Evolutionary conservation across 2,888 invertebrate genomes (phyloP).

Genomic region (Mesopsocus fuscifrons): DNA sequence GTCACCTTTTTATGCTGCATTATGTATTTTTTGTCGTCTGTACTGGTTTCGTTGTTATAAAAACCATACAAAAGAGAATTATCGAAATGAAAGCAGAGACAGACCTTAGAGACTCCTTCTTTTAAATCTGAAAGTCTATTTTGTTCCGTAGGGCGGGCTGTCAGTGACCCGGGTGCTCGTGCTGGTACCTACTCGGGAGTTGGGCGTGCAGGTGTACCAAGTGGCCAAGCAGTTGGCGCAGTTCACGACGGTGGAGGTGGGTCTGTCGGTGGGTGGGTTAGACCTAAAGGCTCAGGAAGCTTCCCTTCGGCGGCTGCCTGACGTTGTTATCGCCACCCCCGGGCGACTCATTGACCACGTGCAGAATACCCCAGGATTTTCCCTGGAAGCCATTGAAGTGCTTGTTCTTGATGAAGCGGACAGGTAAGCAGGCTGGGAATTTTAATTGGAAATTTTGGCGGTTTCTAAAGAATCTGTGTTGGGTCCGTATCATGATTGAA

Average conservation of each 20-base stretch:
- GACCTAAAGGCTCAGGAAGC: slow-evolving; percentile 64
- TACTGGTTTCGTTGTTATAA: too few relatives aligned
- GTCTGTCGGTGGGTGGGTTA: slow-evolving; percentile 70
- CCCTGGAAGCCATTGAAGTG: slow-evolving; percentile 77
- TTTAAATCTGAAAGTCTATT: too few relatives aligned
- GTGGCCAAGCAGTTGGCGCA: slow-evolving; percentile 82
- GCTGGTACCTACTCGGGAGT: slow-evolving; percentile 88
- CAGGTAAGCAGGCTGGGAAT: too few relatives aligned
- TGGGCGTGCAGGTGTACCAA: slow-evolving; percentile 95
- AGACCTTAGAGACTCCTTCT: too few relatives aligned
- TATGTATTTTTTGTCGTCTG: too few relatives aligned
- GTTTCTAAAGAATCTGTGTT: too few relatives aligned
- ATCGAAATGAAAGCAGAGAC: too few relatives aligned
- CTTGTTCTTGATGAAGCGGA: slow-evolving; percentile 45
- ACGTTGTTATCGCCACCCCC: slow-evolving; percentile 95
- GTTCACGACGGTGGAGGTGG: slow-evolving; percentile 63
- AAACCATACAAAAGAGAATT: too few relatives aligned
- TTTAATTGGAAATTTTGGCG: too few relatives aligned
- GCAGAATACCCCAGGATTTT: slow-evolving; percentile 84
- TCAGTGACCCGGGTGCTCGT: slow-evolving; percentile 71
- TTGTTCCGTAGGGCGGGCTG: slow-evolving; percentile 13
- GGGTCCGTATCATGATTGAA: too few relatives aligned
- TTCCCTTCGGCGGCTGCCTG: slow-evolving; percentile 74
- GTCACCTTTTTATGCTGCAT: too few relatives aligned
- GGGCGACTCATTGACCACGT: slow-evolving; percentile 95